Evolutionary conservation across 1,140 invertebrate genomes (phyloP), one percentile per base, ranked within the genome.

Genomic region (Chelonus insularis): DNA sequence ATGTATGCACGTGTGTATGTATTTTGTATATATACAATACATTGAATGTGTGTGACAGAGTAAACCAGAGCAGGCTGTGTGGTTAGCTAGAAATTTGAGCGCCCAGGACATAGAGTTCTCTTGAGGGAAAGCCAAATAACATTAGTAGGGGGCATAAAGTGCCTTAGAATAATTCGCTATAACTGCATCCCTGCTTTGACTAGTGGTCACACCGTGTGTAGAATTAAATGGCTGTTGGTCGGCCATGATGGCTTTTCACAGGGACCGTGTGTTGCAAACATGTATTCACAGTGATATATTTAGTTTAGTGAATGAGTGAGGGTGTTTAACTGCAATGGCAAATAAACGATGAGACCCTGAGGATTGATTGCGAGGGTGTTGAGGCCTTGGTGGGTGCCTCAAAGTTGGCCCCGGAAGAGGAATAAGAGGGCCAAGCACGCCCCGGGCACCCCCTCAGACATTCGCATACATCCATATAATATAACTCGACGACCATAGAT

Each of bases 211-310:
- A 29, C 66, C 67, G 69, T 68, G 71, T 65, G 72, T 72, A 7
- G 25, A 29, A 43, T 20, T 72, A 79, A 81, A 81, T 80, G 77
- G 76, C 77, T 80, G 75, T 73, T 67, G 69, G 77, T 78, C 78
- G 76, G 79, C 79, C 79, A 81, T 81, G 76, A 81, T 80, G 78
- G 79, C 79, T 76, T 79, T 75, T 67, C 78, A 70, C 72, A 78
- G 78, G 74, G 75, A 74, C 68, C 72, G 76, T 80, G 74, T 78
- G 71, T 79, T 73, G 72, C 77, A 74, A 80, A 78, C 73, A 80
- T 78, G 78, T 77, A 78, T 78, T 77, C 72, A 62, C 75, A 80
- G 76, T 80, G 74, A 78, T 73, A 74, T 74, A 74, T 74, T 69
- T 73, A 66, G 73, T 72, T 72, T 72, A 72, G 71, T 74, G 74